These are phyloP conservation scores for Tetrapedia diversipes DNA, from an alignment of 2,888 invertebrate species.

Conservation along the genomic window DNA sequence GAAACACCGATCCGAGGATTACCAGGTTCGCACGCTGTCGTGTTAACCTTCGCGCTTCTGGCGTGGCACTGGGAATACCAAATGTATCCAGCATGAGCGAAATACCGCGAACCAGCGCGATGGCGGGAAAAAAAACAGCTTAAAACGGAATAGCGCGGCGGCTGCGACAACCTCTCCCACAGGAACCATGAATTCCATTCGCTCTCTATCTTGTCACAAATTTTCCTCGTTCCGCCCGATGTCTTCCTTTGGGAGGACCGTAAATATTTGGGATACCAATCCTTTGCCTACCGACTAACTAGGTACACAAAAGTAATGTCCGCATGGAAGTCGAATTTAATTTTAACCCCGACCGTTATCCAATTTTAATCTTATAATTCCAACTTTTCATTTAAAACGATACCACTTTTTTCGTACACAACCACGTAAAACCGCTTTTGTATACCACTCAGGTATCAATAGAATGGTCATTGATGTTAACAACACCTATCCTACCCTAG, in stretches of 20 bases:
- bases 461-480: too few species aligned
- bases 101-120: constrained; percentile 27
- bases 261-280: too few species aligned
- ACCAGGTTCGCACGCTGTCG: constrained; percentile 26
- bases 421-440: too few species aligned
- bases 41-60: constrained; percentile 29
- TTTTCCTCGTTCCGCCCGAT: neutral
- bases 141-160: constrained; percentile 8
- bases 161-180: neutral
- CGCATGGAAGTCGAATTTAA: too few species aligned
- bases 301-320: too few species aligned
- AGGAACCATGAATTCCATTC: constrained; percentile 30
- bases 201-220: constrained; percentile 7
- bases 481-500: too few species aligned
- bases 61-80: constrained; percentile 36
- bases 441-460: too few species aligned
- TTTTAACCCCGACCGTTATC: too few species aligned
- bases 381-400: too few species aligned
- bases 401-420: too few species aligned
- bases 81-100: constrained; percentile 30
- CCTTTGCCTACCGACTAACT: too few species aligned
- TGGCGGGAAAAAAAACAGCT: neutral
- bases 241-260: neutral
- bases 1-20: constrained; percentile 36
- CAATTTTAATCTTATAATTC: too few species aligned